Percentiles rank a stretch among this genome's conserved stretches.
These are phyloP conservation scores for Pangasius sanitwongsei DNA, from an alignment of 2,797 vertebrate species.

Conservation along the genomic window DNA sequence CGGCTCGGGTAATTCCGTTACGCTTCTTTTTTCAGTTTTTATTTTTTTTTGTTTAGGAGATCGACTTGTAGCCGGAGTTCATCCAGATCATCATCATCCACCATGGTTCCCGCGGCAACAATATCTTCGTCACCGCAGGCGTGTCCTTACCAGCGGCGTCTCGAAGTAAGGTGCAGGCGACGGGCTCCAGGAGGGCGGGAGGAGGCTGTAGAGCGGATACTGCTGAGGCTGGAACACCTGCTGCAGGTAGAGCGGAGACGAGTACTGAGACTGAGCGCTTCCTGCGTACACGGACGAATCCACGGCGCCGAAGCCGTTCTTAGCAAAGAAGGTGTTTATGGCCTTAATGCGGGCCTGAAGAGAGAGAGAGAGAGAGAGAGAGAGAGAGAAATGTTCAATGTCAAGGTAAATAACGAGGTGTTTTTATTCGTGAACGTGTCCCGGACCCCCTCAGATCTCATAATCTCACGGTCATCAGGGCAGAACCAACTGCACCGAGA, in stretches of 20 bases:
- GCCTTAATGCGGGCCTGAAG: conserved; percentile 97
- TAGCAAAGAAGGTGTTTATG: conserved; percentile 99
- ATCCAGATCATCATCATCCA: neutral
- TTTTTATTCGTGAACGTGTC: too few relatives aligned
- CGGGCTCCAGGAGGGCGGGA: conserved; percentile 92
- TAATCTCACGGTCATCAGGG: conserved; percentile 89
- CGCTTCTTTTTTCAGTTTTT: neutral
- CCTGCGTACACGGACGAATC: conserved; percentile 88
- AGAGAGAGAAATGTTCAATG: neutral
- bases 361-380: neutral
- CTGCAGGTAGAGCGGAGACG: conserved; percentile 95
- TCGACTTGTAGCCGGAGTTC: too few relatives aligned
- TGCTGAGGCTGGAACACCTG: conserved; percentile 94
- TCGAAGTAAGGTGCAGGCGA: conserved; percentile 96
- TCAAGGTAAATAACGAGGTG: neutral
- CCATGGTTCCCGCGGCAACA: neutral
- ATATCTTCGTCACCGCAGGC: neutral
- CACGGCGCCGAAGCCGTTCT: conserved; percentile 93
- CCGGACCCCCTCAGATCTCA: conserved; percentile 86
- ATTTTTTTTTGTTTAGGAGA: neutral
- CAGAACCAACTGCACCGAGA: conserved; percentile 73
- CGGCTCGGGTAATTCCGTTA: neutral
- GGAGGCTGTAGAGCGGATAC: conserved; percentile 92
- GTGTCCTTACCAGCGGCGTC: conserved; percentile 91
- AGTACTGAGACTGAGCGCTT: conserved; percentile 90